phyloP scores from a whole-genome alignment of 2,797 vertebrate species.

The Esox lucius region DNA sequence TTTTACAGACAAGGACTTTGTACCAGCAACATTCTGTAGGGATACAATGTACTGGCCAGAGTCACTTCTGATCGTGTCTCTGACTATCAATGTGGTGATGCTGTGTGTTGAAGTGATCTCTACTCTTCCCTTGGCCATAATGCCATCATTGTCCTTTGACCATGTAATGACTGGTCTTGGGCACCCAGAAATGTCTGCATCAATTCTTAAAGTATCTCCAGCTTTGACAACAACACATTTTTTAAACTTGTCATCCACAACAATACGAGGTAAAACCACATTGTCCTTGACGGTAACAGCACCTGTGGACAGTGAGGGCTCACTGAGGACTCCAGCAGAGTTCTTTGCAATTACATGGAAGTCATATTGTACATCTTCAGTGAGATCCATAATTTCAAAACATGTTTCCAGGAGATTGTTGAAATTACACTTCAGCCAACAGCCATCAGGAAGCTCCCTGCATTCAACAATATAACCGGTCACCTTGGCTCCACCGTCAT shows the following conservation, averaged over 20 bases:
- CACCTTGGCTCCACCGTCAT: slow-evolving; percentile 95
- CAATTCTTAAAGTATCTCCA: slow-evolving; percentile 90
- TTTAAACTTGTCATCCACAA: slow-evolving; percentile 88
- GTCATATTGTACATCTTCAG: slow-evolving; percentile 91
- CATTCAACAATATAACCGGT: slow-evolving; percentile 93
- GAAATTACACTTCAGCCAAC: slow-evolving; percentile 98
- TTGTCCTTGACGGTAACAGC: slow-evolving; percentile 92
- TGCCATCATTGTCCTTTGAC: slow-evolving; percentile 90
- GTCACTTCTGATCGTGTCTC: slow-evolving; percentile 91
- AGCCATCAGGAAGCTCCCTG: slow-evolving; percentile 87
- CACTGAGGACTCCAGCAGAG: slow-evolving; percentile 88
- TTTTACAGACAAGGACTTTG: slow-evolving; percentile 82
- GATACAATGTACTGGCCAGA: slow-evolving; percentile 92
- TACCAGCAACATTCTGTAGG: slow-evolving; percentile 90
- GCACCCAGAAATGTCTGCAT: slow-evolving; percentile 87
- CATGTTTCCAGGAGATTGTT: slow-evolving; percentile 90
- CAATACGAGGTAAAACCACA: slow-evolving; percentile 90
- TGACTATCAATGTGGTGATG: slow-evolving; percentile 82
- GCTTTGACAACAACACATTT: slow-evolving; percentile 90
- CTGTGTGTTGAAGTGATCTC: slow-evolving; percentile 85
- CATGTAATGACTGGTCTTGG: slow-evolving; percentile 91
- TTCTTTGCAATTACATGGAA: slow-evolving; percentile 94
- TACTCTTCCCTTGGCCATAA: slow-evolving; percentile 89
- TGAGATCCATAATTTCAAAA: slow-evolving; percentile 90
- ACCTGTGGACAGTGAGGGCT: slow-evolving; percentile 90